phyloP scores from a whole-genome alignment of 2,888 invertebrate genomes.

The Eupeodes latifasciatus region DNA sequence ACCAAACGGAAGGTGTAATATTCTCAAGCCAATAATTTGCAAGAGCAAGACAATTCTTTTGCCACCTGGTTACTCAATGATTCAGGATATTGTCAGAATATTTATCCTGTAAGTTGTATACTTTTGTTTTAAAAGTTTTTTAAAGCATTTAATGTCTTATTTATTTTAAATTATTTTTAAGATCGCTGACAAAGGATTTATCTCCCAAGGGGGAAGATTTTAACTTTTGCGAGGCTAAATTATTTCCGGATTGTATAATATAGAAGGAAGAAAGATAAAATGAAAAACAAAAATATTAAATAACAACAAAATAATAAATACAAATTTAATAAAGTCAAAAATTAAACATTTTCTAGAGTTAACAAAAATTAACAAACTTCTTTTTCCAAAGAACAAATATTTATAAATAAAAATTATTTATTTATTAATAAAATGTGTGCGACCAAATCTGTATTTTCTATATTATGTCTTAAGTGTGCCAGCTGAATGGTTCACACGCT shows the following conservation, averaged over 20 bases:
- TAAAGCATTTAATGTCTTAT: neutral
- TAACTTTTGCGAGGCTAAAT: neutral
- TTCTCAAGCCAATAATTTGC: slow-evolving; percentile 87
- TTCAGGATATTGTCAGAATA: slow-evolving; percentile 88
- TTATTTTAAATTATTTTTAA: neutral
- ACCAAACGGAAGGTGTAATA: slow-evolving; percentile 84
- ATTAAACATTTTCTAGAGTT: too few relatives aligned
- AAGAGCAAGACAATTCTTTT: slow-evolving; percentile 87
- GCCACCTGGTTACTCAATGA: slow-evolving; percentile 87
- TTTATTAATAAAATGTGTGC: too few relatives aligned
- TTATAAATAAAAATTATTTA: too few relatives aligned
- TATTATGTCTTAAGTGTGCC: too few relatives aligned
- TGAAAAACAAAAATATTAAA: too few relatives aligned
- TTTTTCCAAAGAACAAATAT: too few relatives aligned
- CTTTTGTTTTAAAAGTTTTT: neutral
- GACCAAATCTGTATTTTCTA: too few relatives aligned
- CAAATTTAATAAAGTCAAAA: too few relatives aligned
- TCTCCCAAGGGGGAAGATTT: neutral
- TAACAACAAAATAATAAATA: too few relatives aligned
- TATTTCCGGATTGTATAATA: neutral
- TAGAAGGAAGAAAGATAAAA: neutral
- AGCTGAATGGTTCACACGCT: too few relatives aligned
- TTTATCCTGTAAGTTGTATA: slow-evolving; percentile 86
- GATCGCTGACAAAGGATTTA: neutral
- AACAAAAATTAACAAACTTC: too few relatives aligned